A percentile compares a stretch with the other conserved stretches of the same genome.
These are phyloP conservation scores for Catocala nupta DNA, from an alignment of 2,888 invertebrate genomes.

Conservation along the genomic window DNA sequence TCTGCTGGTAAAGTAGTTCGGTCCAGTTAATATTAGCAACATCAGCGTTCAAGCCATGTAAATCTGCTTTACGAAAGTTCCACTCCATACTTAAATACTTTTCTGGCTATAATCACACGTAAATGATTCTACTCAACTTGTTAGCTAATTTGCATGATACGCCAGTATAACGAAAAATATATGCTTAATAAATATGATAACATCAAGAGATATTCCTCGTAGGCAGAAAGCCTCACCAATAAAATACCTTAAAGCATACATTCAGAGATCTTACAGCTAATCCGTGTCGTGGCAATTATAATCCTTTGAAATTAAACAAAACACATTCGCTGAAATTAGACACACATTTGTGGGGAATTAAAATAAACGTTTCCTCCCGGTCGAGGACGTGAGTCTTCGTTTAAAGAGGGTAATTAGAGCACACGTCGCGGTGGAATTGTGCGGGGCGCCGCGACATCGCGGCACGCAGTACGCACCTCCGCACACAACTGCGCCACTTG, in stretches of 20 bases:
- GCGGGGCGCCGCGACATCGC: conserved; percentile 54
- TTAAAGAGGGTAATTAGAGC: conserved; percentile 80
- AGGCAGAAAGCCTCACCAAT: conserved; percentile 13
- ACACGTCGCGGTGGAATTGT: conserved; percentile 72
- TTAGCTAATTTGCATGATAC: no score
- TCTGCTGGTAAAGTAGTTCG: no score
- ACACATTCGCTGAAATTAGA: conserved; percentile 77
- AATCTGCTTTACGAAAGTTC: no score
- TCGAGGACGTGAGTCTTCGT: conserved; percentile 72
- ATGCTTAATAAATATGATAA: conserved; percentile 22
- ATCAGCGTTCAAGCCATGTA: no score
- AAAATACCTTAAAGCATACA: conserved; percentile 23
- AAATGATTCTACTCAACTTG: no score
- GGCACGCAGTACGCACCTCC: conserved; percentile 60
- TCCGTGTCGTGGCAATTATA: conserved; percentile 61
- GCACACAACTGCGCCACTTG: conserved; percentile 56
- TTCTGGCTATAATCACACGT: no score
- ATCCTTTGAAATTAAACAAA: conserved; percentile 75
- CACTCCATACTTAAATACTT: no score
- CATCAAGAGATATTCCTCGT: conserved; percentile 13
- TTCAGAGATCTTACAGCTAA: conserved; percentile 32
- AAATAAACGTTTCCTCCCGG: conserved; percentile 76
- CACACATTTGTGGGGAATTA: conserved; percentile 80
- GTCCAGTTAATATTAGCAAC: no score
- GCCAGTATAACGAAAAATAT: background rate